These are phyloP conservation scores for Temnopleurus reevesii DNA, from an alignment of 53 echinoderm and acorn worm genomes.

Conservation along the genomic window DNA sequence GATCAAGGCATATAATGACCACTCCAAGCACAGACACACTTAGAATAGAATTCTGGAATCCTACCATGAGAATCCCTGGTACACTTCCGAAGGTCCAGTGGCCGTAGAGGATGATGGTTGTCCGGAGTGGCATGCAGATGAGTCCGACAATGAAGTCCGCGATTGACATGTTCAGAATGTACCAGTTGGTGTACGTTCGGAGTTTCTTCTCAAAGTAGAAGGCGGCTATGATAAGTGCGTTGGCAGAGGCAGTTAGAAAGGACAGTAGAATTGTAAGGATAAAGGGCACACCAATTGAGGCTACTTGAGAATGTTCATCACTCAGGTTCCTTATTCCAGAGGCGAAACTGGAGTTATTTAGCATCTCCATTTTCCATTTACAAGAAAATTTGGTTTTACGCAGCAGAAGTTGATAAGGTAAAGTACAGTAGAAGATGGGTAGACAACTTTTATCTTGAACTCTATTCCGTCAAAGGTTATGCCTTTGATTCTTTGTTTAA, in stretches of 20 bases:
- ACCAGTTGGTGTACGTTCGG: neutral
- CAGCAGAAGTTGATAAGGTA: too few species aligned
- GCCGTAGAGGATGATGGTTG: neutral
- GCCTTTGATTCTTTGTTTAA: too few species aligned
- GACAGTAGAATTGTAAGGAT: too few species aligned
- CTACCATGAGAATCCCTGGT: neutral
- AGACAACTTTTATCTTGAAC: too few species aligned
- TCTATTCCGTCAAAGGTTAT: too few species aligned
- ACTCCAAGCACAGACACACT: constrained; percentile 9
- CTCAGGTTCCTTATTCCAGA: too few species aligned
- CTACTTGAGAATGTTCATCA: too few species aligned
- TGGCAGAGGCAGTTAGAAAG: neutral
- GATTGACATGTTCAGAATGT: neutral
- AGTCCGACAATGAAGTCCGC: neutral
- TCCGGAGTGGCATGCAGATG: neutral
- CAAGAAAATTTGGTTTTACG: too few species aligned
- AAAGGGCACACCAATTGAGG: too few species aligned
- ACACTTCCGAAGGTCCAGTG: neutral
- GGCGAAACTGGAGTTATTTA: too few species aligned
- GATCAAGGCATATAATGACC: constrained; percentile 26
- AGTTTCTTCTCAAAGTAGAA: neutral
- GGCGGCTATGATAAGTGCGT: neutral
- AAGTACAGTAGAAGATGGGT: too few species aligned
- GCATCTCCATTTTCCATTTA: too few species aligned
- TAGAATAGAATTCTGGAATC: neutral